A percentile compares a stretch with the other conserved stretches of the same genome.
These are phyloP conservation scores for Andinoacara biseriatus DNA, from an alignment of 2,113 vertebrate genomes.

Conservation along the genomic window DNA sequence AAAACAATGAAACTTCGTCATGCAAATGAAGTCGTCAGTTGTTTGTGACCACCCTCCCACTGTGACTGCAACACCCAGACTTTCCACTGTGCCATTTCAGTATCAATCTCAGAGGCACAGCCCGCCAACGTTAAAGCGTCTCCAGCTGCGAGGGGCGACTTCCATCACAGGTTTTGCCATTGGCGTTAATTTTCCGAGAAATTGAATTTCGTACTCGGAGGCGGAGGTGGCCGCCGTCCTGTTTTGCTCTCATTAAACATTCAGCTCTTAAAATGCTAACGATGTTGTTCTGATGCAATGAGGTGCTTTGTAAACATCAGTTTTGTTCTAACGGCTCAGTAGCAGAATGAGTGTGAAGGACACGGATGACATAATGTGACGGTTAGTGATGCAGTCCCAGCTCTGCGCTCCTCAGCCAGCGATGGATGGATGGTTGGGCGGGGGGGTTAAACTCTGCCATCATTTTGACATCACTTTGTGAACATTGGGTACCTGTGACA, in stretches of 20 bases:
- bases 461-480: background rate
- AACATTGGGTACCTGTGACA: background rate
- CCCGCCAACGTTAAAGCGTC: background rate
- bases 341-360: background rate
- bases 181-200: background rate
- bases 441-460: background rate
- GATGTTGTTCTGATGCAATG: background rate
- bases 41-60: conserved; percentile 19
- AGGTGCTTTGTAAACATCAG: background rate
- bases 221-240: background rate
- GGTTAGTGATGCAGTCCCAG: background rate
- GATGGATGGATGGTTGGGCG: background rate
- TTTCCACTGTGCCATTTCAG: conserved; percentile 31
- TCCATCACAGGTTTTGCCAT: background rate
- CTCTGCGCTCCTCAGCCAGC: background rate
- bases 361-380: background rate
- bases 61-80: background rate
- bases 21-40: background rate
- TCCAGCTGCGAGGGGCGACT: background rate
- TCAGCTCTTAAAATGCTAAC: background rate
- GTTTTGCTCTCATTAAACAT: background rate
- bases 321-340: background rate
- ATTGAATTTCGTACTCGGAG: background rate
- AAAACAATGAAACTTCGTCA: background rate
- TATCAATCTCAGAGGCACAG: conserved; percentile 6